Base-by-base conservation (phyloP, 2,797 vertebrate species). In the Coccyzus lansbergi region DNA sequence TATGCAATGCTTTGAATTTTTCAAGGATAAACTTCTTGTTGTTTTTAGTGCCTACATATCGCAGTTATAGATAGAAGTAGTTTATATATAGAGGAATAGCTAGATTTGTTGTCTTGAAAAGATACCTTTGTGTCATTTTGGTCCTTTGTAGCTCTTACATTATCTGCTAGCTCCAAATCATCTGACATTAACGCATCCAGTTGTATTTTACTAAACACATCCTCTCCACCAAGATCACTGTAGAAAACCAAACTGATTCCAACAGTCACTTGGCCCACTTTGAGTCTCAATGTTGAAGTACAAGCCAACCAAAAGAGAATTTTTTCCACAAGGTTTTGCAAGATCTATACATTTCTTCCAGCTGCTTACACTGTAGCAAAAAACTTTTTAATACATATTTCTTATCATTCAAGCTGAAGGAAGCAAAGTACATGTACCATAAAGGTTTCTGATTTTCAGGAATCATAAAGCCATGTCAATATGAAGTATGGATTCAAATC, bases 111-210 rank as follows among this genome's bases (percentile, higher is more conserved):
- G 71, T 81, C 34, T 60, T 71, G 6, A 80, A 48, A 85, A 55
- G 9, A 77, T 46, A 53, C 9, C 29, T 80, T 65, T 75, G 17
- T 83, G 48, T 33, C 28, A 34, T 70, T 92, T 92, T 53, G 7
- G 48, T 64, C 33, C 40, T 84, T 72, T 83, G 63, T 68, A 89
- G 53, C 48, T 90, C 62, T 85, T 83, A 68, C 44, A 55, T 52
- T 86, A 20, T 83, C 55, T 86, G 60, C 34, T 82, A 85, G 68
- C 49, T 85, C 29, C 31, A 92, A 93, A 91, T 86, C 87, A 83
- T 60, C 91, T 93, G 89, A 85, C 58, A 49, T 67, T 88, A 70
- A 91, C 58, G 46, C 69, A 75, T 38, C 38, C 38, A 38, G 72
- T 72, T 91, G 59, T 81, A 82, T 88, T 95, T 89, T 62, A 56